Percentiles rank a stretch among this genome's conserved stretches.
Conservation (phyloP, 2,113 vertebrate genomes). For the Pipra filicauda region DNA sequence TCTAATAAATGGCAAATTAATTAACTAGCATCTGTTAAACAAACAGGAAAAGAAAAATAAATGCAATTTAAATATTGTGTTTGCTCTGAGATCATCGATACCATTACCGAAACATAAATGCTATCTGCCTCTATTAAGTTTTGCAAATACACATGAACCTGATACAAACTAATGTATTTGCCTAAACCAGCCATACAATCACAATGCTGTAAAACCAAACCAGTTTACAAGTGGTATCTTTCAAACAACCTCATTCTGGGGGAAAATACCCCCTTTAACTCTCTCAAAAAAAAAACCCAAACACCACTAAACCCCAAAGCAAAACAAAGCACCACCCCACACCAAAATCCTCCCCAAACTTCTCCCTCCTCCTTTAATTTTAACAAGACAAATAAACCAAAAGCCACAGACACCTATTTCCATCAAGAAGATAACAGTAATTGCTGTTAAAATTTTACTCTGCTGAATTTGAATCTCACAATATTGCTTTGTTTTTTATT, state of each 20-base stretch:
- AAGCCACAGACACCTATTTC: background rate
- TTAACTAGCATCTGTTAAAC: background rate
- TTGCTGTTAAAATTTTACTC: background rate
- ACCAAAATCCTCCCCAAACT: background rate
- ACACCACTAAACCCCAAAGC: background rate
- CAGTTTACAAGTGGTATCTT: background rate
- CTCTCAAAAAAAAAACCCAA: background rate
- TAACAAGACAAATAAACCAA: background rate
- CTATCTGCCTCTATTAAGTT: background rate
- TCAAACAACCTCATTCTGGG: background rate
- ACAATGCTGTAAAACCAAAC: background rate
- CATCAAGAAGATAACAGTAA: background rate
- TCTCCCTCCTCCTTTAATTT: background rate
- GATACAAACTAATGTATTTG: rapidly evolving
- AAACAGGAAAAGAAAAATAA: background rate
- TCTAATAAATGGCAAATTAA: background rate
- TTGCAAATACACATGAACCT: background rate
- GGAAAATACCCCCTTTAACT: rapidly evolving
- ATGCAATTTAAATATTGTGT: background rate
- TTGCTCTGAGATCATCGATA: background rate
- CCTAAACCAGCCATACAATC: background rate
- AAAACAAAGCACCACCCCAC: background rate
- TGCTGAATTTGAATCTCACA: background rate
- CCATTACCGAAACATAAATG: background rate
- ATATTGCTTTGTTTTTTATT: background rate